Base-by-base conservation (phyloP, 2,888 invertebrate genomes). In the Drosophila nr. perissopoda region DNA sequence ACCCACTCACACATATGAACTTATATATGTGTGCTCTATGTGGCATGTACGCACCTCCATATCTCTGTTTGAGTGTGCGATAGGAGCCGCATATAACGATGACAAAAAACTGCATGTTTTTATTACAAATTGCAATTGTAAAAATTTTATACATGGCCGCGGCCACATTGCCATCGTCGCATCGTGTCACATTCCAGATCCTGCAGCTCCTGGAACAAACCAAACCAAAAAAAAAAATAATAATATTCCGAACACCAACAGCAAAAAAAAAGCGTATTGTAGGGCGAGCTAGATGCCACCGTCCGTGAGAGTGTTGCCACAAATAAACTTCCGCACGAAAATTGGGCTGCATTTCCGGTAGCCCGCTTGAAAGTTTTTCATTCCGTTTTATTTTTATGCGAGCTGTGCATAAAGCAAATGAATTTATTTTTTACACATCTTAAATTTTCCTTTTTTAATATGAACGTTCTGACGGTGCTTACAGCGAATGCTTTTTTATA, bases 101-200 rank as follows among this genome's bases (percentile, higher is more conserved):
- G 81, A 79, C 81, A 89, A 86, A 87, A 81, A 84, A 82, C 76
- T 81, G 82, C 89, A 83, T 89, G 86, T 87, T 87, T 87, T 89
- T 89, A 85, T 83, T 87, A 87, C 87, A 89, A 87, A 87, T 89
- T 87, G 87, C 90, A 86, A 89, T 88, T 89, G 90, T 85, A 82
- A 74, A 88, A 87, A 89, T 87, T 87, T 85, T 81, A 89, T 87
- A 86, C 87, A 89, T 89, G 88, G 88, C 69, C 83, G 88, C 80
- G 70, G 83, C 78, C 88, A 86, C 87, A 82, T 82, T 76, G 81
- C 78, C 67, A 57, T 73, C 58, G 62, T 68, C 66, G 78, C 83
- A 85, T 70, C 79, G 79, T 89, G 86, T 88, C 83, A 88, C 87
- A 88, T 81, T 88, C 88, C 81, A 49, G 68, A 31, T 52, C 67